Conservation (phyloP, 2,797 vertebrate species). For the Gallirallus australis region DNA sequence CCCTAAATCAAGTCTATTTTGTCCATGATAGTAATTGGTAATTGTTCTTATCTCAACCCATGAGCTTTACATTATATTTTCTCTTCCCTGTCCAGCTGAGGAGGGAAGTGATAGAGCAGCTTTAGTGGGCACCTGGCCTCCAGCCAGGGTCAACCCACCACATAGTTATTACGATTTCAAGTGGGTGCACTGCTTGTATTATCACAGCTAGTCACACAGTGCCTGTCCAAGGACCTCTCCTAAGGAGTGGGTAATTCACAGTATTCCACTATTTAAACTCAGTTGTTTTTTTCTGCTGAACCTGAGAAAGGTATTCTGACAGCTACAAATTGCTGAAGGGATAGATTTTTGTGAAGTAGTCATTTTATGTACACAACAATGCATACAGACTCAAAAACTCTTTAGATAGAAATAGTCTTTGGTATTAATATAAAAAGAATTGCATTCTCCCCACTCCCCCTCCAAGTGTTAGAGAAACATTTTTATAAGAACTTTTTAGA, state of each 20-base stretch:
- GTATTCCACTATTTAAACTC: background rate
- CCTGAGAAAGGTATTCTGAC: background rate
- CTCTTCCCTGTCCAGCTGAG: background rate
- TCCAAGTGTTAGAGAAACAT: background rate
- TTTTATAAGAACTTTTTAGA: background rate
- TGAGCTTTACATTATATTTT: background rate
- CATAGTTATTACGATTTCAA: background rate
- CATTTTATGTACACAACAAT: background rate
- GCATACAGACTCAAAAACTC: background rate
- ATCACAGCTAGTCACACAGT: background rate
- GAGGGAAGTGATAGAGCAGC: background rate
- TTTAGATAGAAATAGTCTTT: background rate
- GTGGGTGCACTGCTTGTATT: background rate
- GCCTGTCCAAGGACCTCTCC: background rate
- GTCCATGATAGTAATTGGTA: rapidly evolving
- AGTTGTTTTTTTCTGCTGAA: background rate
- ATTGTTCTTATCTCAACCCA: background rate
- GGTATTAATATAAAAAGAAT: background rate
- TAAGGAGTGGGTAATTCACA: background rate
- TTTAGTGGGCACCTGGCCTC: background rate
- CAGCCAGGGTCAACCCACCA: background rate
- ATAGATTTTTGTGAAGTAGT: background rate
- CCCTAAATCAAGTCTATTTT: background rate
- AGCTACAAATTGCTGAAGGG: background rate
- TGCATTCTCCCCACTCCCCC: background rate